Conservation (phyloP, 2,888 invertebrate genomes). For the Mactromeris polynyma region DNA sequence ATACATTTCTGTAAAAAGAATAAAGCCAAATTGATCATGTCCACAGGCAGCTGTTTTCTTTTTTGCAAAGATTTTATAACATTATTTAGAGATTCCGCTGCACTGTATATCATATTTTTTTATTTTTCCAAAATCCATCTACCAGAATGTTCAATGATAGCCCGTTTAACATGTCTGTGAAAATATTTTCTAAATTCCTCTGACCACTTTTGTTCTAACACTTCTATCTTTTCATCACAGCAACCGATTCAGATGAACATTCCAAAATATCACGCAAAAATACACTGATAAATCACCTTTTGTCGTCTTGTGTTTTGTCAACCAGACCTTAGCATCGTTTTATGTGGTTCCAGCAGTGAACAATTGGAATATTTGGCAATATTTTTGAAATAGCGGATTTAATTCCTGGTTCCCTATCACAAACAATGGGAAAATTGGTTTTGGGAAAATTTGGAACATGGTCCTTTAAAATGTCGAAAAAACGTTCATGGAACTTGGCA, state of each 20-base stretch:
- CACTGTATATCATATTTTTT: not conserved
- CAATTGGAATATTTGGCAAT: slow-evolving; percentile 23
- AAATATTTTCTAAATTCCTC: not conserved
- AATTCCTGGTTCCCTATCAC: slow-evolving; percentile 40
- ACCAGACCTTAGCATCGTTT: slow-evolving; percentile 28
- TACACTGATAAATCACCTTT: not conserved
- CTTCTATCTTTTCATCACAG: not conserved
- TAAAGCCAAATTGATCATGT: not conserved
- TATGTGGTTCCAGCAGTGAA: slow-evolving; percentile 34
- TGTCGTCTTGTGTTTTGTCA: not conserved
- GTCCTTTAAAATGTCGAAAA: slow-evolving; percentile 29
- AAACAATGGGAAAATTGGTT: slow-evolving; percentile 11
- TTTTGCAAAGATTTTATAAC: no score
- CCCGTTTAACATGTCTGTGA: not conserved
- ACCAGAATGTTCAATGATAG: no score
- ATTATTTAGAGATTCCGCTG: not conserved
- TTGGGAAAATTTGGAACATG: slow-evolving; percentile 32
- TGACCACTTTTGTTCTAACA: not conserved
- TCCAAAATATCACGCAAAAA: not conserved
- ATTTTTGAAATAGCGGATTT: slow-evolving; percentile 21
- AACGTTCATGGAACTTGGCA: slow-evolving; percentile 41
- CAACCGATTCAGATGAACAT: not conserved
- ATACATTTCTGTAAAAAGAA: not conserved
- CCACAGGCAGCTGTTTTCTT: not conserved
- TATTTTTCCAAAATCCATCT: not conserved